These are phyloP conservation scores for Aspidiotus destructor DNA, from an alignment of 2,888 invertebrate species.

Conservation along the genomic window DNA sequence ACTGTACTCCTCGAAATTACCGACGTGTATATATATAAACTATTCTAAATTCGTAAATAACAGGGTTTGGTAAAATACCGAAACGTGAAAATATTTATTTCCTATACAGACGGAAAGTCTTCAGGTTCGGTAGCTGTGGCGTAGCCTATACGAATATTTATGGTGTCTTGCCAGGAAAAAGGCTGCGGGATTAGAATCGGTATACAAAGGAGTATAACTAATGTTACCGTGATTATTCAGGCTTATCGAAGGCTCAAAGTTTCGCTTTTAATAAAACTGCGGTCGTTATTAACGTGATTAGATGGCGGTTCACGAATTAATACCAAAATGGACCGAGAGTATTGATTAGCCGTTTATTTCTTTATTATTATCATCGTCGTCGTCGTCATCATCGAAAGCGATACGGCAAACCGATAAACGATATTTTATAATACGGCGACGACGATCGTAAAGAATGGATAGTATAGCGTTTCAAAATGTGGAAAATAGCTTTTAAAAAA, in stretches of 20 bases:
- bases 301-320: slow-evolving; percentile 23
- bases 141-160: slow-evolving; percentile 26
- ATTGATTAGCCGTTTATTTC: slow-evolving; percentile 33
- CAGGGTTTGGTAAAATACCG: slow-evolving; percentile 24
- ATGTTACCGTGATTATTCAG: slow-evolving; percentile 31
- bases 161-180: slow-evolving; percentile 24
- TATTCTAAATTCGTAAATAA: slow-evolving; percentile 24
- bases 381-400: neutral
- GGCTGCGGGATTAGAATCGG: slow-evolving; percentile 25
- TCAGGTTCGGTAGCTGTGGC: slow-evolving; percentile 4
- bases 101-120: slow-evolving; percentile 13
- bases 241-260: slow-evolving; percentile 30
- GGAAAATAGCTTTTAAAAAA: neutral
- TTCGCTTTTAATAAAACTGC: slow-evolving; percentile 28
- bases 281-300: slow-evolving; percentile 33
- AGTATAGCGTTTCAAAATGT: neutral
- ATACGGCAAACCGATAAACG: neutral
- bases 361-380: slow-evolving; percentile 23
- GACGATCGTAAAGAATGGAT: neutral
- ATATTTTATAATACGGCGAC: neutral
- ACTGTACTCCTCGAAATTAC: too few relatives aligned
- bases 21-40: neutral
- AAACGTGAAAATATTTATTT: slow-evolving; percentile 28
- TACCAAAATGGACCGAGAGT: slow-evolving; percentile 21
- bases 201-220: slow-evolving; percentile 26